These are phyloP conservation scores for Geotria australis DNA, from an alignment of 2,797 vertebrate genomes.

Conservation along the genomic window DNA sequence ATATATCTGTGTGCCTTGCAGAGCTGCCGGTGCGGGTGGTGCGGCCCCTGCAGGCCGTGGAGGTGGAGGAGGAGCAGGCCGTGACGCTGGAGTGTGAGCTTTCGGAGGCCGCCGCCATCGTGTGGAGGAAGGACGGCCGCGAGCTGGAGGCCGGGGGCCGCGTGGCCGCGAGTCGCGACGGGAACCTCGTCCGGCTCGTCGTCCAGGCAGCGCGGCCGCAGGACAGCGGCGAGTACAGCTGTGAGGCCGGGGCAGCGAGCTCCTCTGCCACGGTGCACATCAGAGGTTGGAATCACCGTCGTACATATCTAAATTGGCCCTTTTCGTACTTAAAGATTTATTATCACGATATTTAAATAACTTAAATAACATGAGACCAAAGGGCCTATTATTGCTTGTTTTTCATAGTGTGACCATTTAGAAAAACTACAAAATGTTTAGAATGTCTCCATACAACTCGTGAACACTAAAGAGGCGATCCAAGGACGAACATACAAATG, in stretches of 20 bases:
- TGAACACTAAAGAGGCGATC: no score
- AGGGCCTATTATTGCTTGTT: no score
- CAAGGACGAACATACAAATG: no score
- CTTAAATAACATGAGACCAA: no score
- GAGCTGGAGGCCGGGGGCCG: no score
- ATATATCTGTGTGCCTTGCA: no score
- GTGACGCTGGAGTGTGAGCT: constrained; percentile 22
- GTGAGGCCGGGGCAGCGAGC: constrained; percentile 20
- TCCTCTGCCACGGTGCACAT: constrained; percentile 18
- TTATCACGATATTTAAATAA: no score
- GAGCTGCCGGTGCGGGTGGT: constrained; percentile 13
- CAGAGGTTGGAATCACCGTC: constrained; percentile 8
- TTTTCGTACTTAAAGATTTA: no score
- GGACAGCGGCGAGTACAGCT: constrained; percentile 26
- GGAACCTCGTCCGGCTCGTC: constrained; percentile 8
- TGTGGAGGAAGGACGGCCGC: constrained; percentile 16
- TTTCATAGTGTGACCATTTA: no score
- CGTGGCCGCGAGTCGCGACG: constrained; percentile 1
- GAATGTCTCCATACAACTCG: no score
- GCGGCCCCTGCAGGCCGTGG: constrained; percentile 19
- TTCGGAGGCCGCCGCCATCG: constrained; percentile 2
- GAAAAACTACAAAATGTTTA: no score
- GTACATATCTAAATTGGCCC: no score
- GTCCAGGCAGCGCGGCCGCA: constrained; percentile 18
- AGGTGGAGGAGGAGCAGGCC: constrained; percentile 18